Percentiles rank a stretch among this genome's conserved stretches.
These are phyloP conservation scores for Boulengeromyrus knoepffleri DNA, from an alignment of 2,113 vertebrate species.

Conservation along the genomic window DNA sequence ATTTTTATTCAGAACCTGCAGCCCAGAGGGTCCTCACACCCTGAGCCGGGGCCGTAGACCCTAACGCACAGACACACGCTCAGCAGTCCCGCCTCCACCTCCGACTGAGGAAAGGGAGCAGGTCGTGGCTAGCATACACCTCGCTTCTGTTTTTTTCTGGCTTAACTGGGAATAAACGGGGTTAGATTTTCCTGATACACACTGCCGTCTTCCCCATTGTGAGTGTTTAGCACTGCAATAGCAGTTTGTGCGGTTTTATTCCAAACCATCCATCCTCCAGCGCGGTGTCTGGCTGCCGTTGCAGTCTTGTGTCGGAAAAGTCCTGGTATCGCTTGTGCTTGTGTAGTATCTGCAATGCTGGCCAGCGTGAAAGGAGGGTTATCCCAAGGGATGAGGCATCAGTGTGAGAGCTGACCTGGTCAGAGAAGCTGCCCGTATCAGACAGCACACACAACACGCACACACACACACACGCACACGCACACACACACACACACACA, in stretches of 20 bases:
- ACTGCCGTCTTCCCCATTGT: not conserved
- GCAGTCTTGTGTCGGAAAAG: not conserved
- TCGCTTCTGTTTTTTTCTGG: not conserved
- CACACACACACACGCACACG: conserved; percentile 47
- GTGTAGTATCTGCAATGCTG: conserved; percentile 58
- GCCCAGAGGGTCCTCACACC: conserved; percentile 42
- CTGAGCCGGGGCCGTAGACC: conserved; percentile 41
- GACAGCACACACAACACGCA: conserved; percentile 27
- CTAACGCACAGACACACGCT: conserved; percentile 20
- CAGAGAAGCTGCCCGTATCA: conserved; percentile 44
- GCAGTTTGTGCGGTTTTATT: not conserved
- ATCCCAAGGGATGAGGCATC: conserved; percentile 26
- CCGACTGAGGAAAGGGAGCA: not conserved
- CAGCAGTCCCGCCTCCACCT: not conserved
- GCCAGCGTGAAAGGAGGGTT: conserved; percentile 29
- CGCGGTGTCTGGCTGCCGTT: not conserved
- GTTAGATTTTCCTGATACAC: not conserved
- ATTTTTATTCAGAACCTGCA: conserved; percentile 54
- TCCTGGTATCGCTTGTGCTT: conserved; percentile 37
- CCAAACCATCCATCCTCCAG: not conserved
- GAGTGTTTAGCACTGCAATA: not conserved
- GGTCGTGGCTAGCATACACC: not conserved
- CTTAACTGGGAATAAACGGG: not conserved
- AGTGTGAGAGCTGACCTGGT: conserved; percentile 23
- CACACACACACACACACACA: conserved; percentile 25